A percentile compares a stretch with the other conserved stretches of the same genome.
phyloP scores from a whole-genome alignment of 1,140 invertebrate species.

The Hermetia illucens region DNA sequence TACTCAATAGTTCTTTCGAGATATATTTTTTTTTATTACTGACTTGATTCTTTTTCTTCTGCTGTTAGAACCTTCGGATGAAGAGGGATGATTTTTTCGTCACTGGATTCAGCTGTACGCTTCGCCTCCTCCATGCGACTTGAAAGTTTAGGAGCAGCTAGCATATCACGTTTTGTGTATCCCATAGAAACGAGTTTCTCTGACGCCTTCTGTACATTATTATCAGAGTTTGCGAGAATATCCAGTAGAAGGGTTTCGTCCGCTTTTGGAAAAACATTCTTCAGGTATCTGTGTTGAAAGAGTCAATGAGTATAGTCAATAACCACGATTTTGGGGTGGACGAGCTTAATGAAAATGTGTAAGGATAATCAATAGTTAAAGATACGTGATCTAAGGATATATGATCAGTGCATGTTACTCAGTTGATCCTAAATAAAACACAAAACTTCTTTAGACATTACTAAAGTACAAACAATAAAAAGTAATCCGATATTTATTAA shows the following conservation, averaged over 20 bases:
- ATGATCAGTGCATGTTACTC: too few species aligned
- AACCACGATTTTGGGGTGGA: too few species aligned
- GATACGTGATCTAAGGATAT: background rate
- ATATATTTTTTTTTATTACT: too few species aligned
- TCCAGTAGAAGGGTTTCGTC: constrained; percentile 80
- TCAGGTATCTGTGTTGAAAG: constrained; percentile 58
- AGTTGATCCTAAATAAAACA: too few species aligned
- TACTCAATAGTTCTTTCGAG: too few species aligned
- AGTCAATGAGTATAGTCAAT: too few species aligned
- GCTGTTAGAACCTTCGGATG: constrained; percentile 48
- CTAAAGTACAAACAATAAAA: background rate
- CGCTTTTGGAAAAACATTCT: constrained; percentile 79
- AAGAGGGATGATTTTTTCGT: constrained; percentile 26
- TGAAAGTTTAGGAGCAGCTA: constrained; percentile 31
- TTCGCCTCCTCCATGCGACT: constrained; percentile 28
- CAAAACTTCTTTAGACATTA: background rate
- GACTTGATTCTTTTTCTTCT: constrained; percentile 62
- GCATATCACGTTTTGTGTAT: constrained; percentile 59
- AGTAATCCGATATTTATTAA: too few species aligned
- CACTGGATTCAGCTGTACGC: constrained; percentile 25
- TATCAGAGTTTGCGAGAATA: constrained; percentile 66
- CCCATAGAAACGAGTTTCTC: constrained; percentile 64
- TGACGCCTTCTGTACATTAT: constrained; percentile 75
- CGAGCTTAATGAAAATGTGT: too few species aligned
- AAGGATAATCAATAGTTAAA: too few species aligned